phyloP scores from a whole-genome alignment of 2,113 vertebrate species.

The Odontophorus gujanensis region DNA sequence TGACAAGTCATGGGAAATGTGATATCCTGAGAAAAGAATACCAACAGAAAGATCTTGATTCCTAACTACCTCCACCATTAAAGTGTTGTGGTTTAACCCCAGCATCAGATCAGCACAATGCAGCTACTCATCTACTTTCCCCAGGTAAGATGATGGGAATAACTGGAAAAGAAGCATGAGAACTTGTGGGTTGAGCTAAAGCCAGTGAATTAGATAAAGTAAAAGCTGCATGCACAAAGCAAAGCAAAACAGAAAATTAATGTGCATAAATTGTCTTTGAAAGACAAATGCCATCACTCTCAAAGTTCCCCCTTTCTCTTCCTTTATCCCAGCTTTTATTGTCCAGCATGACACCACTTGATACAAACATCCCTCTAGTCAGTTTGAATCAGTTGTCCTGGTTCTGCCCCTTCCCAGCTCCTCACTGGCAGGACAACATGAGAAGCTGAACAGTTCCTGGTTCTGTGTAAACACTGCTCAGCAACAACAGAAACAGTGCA shows the following conservation, averaged over 20 bases:
- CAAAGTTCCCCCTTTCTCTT: neutral
- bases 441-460: neutral
- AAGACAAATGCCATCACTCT: neutral
- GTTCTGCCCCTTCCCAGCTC: neutral
- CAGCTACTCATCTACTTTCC: neutral
- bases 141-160: neutral
- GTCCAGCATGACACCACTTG: neutral
- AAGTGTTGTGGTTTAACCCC: neutral
- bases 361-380: neutral
- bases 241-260: neutral
- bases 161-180: neutral
- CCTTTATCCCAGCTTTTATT: neutral
- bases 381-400: neutral
- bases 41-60: neutral
- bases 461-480: neutral
- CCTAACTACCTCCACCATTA: neutral
- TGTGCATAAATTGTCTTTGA: too few relatives aligned
- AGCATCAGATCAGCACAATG: neutral
- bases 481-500: neutral
- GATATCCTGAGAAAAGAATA: neutral
- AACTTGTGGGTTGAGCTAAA: neutral
- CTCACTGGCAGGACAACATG: neutral
- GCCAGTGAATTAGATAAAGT: neutral
- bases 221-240: neutral
- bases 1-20: neutral